Percentiles rank a stretch among this genome's conserved stretches.
Conservation (phyloP, 2,888 invertebrate species). For the Cyrtodaria siliqua region DNA sequence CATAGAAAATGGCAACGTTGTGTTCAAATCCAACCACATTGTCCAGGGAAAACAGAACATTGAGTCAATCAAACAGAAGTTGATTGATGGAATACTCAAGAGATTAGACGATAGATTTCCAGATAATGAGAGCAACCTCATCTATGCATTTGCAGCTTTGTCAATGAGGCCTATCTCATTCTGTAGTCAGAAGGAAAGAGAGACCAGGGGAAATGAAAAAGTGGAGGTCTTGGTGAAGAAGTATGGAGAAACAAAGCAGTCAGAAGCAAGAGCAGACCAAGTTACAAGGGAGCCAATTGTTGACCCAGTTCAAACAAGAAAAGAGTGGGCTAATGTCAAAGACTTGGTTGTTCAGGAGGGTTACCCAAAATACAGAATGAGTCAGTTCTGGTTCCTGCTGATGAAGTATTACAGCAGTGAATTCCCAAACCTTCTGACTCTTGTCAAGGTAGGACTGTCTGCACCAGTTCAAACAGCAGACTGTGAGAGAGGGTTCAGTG, state of each 20-base stretch:
- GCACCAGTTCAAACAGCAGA: conserved; percentile 2
- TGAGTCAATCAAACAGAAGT: conserved; percentile 14
- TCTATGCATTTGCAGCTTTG: conserved; percentile 25
- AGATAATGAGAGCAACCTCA: conserved; percentile 20
- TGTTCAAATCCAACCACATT: conserved; percentile 14
- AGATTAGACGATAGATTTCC: conserved; percentile 29
- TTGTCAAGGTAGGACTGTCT: conserved; percentile 18
- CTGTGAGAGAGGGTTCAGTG: conserved; percentile 35
- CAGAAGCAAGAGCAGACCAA: neutral
- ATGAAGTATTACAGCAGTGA: conserved; percentile 4
- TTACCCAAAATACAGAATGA: conserved; percentile 10
- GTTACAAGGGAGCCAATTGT: conserved; percentile 8
- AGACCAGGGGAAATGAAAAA: conserved; percentile 28
- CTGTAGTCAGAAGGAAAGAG: conserved; percentile 3
- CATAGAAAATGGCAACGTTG: conserved; percentile 8
- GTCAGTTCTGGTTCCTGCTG: conserved; percentile 12
- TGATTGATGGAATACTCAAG: conserved; percentile 19
- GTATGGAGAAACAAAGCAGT: conserved; percentile 8
- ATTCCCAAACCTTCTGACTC: conserved; percentile 25
- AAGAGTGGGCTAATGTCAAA: conserved; percentile 24
- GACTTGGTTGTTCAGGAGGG: conserved; percentile 5
- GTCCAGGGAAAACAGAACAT: conserved; percentile 19
- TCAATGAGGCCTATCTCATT: conserved; percentile 29
- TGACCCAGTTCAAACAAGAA: conserved; percentile 7
- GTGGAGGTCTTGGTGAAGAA: conserved; percentile 8